Evolutionary conservation across 1,140 invertebrate genomes (phyloP).

Genomic region (Drosophila santomea): DNA sequence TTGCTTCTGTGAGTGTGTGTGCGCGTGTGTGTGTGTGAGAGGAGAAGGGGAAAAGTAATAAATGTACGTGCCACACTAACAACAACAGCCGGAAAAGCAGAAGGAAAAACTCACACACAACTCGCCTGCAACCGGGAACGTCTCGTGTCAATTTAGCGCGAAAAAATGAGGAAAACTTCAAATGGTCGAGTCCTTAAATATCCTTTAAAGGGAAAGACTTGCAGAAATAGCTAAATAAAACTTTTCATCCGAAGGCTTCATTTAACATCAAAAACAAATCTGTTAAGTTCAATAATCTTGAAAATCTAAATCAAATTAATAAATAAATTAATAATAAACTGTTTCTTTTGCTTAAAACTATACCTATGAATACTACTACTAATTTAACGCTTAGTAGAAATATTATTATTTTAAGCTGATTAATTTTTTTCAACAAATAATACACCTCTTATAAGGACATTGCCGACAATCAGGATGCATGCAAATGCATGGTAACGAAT

Average conservation of each 20-base stretch:
- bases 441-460: neutral
- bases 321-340: too few species aligned
- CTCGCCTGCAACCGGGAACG: constrained; percentile 9
- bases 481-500: constrained; percentile 57
- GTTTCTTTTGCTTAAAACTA: too few species aligned
- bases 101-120: constrained; percentile 33
- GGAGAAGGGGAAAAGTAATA: constrained; percentile 60
- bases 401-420: too few species aligned
- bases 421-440: neutral
- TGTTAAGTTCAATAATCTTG: too few species aligned
- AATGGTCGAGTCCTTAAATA: neutral
- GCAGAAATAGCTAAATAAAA: neutral
- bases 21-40: constrained; percentile 8
- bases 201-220: neutral
- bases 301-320: too few species aligned
- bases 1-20: constrained; percentile 17
- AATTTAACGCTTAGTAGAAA: too few species aligned
- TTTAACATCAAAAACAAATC: too few species aligned
- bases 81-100: constrained; percentile 42
- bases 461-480: constrained; percentile 52
- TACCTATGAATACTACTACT: too few species aligned
- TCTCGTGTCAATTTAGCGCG: constrained; percentile 71
- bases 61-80: constrained; percentile 77
- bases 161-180: constrained; percentile 9
- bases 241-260: too few species aligned